These are phyloP conservation scores for Lasioglossum pauxillum DNA, from an alignment of 2,888 invertebrate genomes.

Conservation along the genomic window DNA sequence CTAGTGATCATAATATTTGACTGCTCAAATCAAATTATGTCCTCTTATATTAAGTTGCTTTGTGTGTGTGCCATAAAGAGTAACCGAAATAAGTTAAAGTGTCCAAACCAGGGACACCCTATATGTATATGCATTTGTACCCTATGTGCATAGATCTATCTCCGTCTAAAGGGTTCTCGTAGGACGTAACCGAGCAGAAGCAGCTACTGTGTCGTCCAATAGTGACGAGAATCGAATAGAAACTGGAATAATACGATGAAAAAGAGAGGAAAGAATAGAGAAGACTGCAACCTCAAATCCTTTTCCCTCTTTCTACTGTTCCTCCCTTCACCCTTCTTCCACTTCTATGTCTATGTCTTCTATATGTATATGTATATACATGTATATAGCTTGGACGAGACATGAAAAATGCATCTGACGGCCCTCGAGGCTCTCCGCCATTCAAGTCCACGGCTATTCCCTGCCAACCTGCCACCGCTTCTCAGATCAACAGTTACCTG, in stretches of 20 bases:
- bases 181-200: slow-evolving; percentile 38
- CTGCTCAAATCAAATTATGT: not conserved
- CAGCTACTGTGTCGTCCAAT: slow-evolving; percentile 35
- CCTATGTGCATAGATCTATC: slow-evolving; percentile 37
- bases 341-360: slow-evolving; percentile 27
- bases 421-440: slow-evolving; percentile 80
- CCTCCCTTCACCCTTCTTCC: not conserved
- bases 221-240: slow-evolving; percentile 35
- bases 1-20: not conserved
- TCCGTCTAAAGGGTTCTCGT: slow-evolving; percentile 52
- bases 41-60: not conserved
- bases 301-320: not conserved
- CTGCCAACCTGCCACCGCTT: slow-evolving; percentile 81
- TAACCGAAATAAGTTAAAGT: not conserved
- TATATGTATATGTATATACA: not conserved
- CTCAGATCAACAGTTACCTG: slow-evolving; percentile 83
- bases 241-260: slow-evolving; percentile 4
- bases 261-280: not conserved
- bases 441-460: slow-evolving; percentile 77
- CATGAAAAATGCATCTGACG: slow-evolving; percentile 83
- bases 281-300: slow-evolving; percentile 33
- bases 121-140: not conserved
- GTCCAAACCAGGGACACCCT: not conserved
- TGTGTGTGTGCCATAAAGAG: not conserved
- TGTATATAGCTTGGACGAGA: slow-evolving; percentile 76